Evolutionary conservation across 30 jellyfish, hydroid and myxozoan genomes (phyloP).

Genomic region (Mastigias papua): DNA sequence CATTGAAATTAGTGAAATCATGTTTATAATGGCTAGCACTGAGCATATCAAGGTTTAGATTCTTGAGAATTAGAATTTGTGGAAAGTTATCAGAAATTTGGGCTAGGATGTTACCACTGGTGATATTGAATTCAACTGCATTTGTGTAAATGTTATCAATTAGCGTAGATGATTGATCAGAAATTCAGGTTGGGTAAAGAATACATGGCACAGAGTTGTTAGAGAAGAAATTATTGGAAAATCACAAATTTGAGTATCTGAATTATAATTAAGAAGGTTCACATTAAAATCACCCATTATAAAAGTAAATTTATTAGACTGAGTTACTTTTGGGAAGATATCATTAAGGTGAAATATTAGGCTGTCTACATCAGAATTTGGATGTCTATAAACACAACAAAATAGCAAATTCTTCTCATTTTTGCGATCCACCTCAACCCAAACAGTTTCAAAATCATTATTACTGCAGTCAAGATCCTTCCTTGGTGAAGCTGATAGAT

Average conservation of each 20-base stretch:
- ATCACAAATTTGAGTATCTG: background rate
- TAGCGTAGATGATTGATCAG: too few relatives aligned
- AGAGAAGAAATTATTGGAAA: background rate
- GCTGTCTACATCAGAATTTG: background rate
- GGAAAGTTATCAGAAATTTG: background rate
- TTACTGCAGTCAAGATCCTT: background rate
- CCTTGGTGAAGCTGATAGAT: background rate
- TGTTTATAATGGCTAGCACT: background rate
- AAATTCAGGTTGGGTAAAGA: too few relatives aligned
- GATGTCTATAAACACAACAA: background rate
- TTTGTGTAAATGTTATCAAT: background rate
- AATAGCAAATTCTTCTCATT: background rate
- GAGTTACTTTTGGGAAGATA: background rate
- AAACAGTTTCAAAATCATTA: background rate
- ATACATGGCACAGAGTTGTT: background rate
- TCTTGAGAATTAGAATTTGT: constrained; percentile 10
- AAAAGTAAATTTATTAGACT: background rate
- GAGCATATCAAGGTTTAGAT: constrained; percentile 5
- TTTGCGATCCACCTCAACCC: background rate
- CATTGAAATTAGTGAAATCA: constrained; percentile 12
- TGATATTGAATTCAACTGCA: constrained; percentile 14
- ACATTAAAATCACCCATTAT: background rate
- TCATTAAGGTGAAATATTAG: background rate
- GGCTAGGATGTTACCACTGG: constrained; percentile 2
- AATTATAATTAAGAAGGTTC: background rate